These are phyloP conservation scores for Spatula versicolor DNA, from an alignment of 2,797 vertebrate species.

Conservation along the genomic window DNA sequence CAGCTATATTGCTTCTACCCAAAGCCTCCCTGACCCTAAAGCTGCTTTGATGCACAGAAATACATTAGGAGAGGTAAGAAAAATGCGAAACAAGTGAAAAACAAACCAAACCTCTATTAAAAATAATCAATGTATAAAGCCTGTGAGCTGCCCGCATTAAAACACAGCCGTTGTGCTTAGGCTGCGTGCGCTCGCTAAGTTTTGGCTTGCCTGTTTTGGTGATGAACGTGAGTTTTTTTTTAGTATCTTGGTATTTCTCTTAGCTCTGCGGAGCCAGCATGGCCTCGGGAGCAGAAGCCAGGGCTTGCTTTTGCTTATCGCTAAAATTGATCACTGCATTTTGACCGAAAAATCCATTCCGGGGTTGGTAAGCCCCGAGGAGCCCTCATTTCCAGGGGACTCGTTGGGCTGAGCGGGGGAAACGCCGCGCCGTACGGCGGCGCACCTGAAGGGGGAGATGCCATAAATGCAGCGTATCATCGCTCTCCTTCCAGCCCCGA, in stretches of 20 bases:
- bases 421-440: not conserved
- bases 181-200: accelerated
- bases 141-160: not conserved
- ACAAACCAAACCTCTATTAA: accelerated
- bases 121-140: accelerated
- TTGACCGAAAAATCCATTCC: too few species aligned
- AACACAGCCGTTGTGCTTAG: accelerated
- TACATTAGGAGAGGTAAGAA: not conserved
- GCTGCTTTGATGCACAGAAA: slow-evolving; percentile 34
- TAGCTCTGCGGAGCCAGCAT: accelerated
- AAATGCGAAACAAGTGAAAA: not conserved
- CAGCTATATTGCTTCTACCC: slow-evolving; percentile 9
- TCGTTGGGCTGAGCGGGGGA: not conserved
- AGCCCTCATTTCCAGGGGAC: not conserved
- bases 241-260: not conserved
- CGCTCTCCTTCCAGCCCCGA: not conserved
- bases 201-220: not conserved
- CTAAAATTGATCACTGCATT: accelerated
- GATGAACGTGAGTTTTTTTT: not conserved
- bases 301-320: not conserved
- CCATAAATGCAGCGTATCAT: accelerated
- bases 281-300: not conserved
- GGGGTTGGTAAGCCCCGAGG: not conserved
- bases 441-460: not conserved
- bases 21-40: not conserved